A percentile compares a stretch with the other conserved stretches of the same genome.
Conservation (phyloP, 2,888 invertebrate genomes). For the Ophion obscuratus region DNA sequence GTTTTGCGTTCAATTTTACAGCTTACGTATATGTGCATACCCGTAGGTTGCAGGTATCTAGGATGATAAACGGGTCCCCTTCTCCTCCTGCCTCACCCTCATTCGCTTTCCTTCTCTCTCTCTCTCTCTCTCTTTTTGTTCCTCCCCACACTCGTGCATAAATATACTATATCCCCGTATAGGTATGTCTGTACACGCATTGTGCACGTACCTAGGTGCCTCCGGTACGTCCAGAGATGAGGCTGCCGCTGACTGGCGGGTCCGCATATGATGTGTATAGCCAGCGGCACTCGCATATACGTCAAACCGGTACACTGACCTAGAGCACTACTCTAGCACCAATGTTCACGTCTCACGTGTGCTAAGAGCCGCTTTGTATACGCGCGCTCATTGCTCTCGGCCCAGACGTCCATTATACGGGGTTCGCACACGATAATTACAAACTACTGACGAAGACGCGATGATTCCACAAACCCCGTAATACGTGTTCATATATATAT, state of each 20-base stretch:
- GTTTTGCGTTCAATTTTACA: constrained; percentile 9
- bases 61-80: constrained; percentile 65
- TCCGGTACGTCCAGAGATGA: constrained; percentile 41
- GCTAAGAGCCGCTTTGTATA: constrained; percentile 60
- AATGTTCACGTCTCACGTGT: constrained; percentile 57
- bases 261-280: constrained; percentile 64
- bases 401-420: constrained; percentile 75
- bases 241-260: constrained; percentile 57
- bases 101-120: neutral
- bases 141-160: constrained; percentile 38
- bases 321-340: constrained; percentile 66
- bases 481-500: constrained; percentile 7
- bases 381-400: constrained; percentile 69
- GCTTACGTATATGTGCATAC: neutral
- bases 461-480: constrained; percentile 34
- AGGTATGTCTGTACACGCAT: neutral
- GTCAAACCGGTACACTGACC: constrained; percentile 78
- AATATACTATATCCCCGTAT: neutral
- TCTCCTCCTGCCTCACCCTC: constrained; percentile 45
- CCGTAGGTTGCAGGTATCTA: constrained; percentile 57
- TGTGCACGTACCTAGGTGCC: constrained; percentile 15
- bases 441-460: constrained; percentile 61
- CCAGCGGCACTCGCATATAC: constrained; percentile 67
- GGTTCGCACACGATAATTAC: constrained; percentile 76
- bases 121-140: constrained; percentile 6